A percentile compares a stretch with the other conserved stretches of the same genome.
phyloP scores from a whole-genome alignment of 2,888 invertebrate genomes.

The Chalcis sispes region DNA sequence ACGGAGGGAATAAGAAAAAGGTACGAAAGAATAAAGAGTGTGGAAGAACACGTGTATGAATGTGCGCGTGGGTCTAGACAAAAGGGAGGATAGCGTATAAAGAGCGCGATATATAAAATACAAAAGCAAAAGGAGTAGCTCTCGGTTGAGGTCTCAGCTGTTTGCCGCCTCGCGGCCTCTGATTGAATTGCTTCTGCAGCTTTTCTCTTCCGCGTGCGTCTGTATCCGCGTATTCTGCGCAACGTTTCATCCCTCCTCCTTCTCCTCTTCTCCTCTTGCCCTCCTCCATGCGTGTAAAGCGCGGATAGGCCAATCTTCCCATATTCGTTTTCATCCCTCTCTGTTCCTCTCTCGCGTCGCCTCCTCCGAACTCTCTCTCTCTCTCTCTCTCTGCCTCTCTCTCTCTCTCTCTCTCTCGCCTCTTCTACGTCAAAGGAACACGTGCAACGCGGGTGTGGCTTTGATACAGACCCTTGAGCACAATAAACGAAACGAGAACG shows the following conservation, averaged over 20 bases:
- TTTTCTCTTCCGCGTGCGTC: constrained; percentile 61
- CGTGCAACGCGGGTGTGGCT: constrained; percentile 2
- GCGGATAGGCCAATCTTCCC: constrained; percentile 50
- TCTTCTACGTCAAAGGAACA: constrained; percentile 10
- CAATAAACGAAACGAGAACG: not conserved
- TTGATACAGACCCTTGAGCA: not conserved
- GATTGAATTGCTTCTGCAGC: constrained; percentile 73
- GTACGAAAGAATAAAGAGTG: constrained; percentile 1
- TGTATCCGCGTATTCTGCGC: too few relatives aligned
- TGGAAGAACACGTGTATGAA: constrained; percentile 21
- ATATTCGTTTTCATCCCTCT: constrained; percentile 33
- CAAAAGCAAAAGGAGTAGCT: constrained; percentile 38
- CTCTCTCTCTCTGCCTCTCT: too few relatives aligned
- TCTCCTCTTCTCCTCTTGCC: constrained; percentile 60
- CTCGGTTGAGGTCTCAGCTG: constrained; percentile 69
- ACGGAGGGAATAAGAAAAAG: not conserved
- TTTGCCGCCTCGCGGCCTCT: constrained; percentile 67
- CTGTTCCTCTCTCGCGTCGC: constrained; percentile 3
- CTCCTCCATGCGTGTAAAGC: constrained; percentile 40
- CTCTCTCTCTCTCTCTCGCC: too few relatives aligned
- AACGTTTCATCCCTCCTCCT: too few relatives aligned
- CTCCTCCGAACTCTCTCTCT: not conserved
- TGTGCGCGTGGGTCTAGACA: constrained; percentile 30
- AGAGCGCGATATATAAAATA: constrained; percentile 58
- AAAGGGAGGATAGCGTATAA: constrained; percentile 46